Evolutionary conservation across 2,888 invertebrate species (phyloP).

Genomic region (Glaucopsyche alexis): DNA sequence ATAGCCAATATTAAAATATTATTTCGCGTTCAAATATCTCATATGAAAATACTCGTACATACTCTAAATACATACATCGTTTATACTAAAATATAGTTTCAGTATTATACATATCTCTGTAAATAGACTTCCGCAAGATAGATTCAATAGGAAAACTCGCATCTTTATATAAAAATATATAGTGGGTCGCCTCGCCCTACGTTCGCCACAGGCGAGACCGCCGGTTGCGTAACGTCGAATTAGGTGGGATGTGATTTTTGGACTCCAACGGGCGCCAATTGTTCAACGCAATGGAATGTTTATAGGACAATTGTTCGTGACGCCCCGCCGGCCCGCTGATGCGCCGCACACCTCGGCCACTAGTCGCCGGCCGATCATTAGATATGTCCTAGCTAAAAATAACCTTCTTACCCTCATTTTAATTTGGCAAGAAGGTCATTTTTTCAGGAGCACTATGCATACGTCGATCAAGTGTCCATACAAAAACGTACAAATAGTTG

Average conservation of each 20-base stretch:
- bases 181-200: conserved; percentile 46
- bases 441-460: background rate
- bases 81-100: conserved; percentile 71
- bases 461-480: background rate
- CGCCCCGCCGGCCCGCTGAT: conserved; percentile 22
- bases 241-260: conserved; percentile 75
- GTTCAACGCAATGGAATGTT: conserved; percentile 67
- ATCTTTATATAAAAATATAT: conserved; percentile 73
- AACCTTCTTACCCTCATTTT: background rate
- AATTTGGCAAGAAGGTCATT: background rate
- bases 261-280: conserved; percentile 62
- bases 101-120: conserved; percentile 71
- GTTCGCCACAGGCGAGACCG: conserved; percentile 34
- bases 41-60: conserved; percentile 75
- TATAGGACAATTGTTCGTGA: conserved; percentile 42
- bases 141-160: conserved; percentile 60
- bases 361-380: background rate
- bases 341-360: background rate
- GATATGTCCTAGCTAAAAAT: background rate
- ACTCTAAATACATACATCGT: conserved; percentile 71
- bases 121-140: conserved; percentile 66
- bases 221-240: conserved; percentile 49
- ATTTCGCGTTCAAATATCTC: conserved; percentile 70
- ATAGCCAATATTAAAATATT: conserved; percentile 78
- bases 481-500: background rate